phyloP scores from a whole-genome alignment of 2,888 invertebrate genomes.

The Apomyelois bistriatella region DNA sequence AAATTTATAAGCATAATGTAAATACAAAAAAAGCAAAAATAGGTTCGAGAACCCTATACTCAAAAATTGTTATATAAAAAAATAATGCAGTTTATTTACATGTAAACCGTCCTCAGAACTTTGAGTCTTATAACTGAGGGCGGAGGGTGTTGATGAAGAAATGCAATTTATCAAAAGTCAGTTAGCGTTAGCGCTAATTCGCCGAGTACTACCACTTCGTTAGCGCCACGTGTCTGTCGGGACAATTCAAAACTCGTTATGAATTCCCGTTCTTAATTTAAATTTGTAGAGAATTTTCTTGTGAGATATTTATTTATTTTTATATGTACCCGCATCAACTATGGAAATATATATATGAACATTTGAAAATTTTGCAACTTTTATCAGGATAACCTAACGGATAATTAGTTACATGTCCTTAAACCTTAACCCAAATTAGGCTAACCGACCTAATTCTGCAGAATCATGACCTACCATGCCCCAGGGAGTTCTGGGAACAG shows the following conservation, averaged over 20 bases:
- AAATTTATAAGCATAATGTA: too few species aligned
- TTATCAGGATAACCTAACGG: too few species aligned
- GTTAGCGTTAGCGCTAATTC: constrained; percentile 8
- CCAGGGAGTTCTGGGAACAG: neutral
- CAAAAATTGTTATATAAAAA: neutral
- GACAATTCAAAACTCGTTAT: constrained; percentile 8
- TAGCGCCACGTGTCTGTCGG: neutral
- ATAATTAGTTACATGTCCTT: too few species aligned
- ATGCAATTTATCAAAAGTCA: constrained; percentile 14
- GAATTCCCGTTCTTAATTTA: neutral
- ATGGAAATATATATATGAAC: too few species aligned
- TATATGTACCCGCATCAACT: neutral
- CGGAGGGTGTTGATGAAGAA: constrained; percentile 10
- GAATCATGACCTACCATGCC: neutral
- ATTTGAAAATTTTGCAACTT: too few species aligned
- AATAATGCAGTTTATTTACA: neutral
- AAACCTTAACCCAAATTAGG: neutral
- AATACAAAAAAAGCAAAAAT: too few species aligned
- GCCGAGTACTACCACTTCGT: neutral
- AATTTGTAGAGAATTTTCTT: neutral
- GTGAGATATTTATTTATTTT: neutral
- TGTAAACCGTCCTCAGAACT: constrained; percentile 4
- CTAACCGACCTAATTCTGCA: neutral
- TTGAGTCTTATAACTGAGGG: constrained; percentile 1
- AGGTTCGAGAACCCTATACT: neutral